Evolutionary conservation across 1,140 invertebrate genomes (phyloP), one percentile per base, ranked within the genome.

Genomic region (Scylla paramamosain): DNA sequence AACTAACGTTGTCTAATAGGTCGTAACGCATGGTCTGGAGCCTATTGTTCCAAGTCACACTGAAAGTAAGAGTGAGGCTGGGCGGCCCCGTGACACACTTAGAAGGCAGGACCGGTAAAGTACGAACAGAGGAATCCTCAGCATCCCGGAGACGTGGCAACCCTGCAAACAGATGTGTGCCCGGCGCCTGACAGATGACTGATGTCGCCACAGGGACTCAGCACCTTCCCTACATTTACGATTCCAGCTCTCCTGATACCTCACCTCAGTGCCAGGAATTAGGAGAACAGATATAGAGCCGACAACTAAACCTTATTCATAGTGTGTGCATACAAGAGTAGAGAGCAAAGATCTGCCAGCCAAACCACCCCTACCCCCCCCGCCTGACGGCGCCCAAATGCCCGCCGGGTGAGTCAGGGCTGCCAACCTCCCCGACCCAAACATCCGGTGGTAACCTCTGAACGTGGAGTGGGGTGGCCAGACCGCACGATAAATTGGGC

Each of bases 151-250:
- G 91, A 95, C 94, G 94, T 95, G 94, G 94, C 94, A 95, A 92
- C 94, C 90, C 91, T 39, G 94, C 94, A 95, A 95, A 95, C 94
- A 95, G 94, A 95, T 95, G 94, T 95, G 94, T 95, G 94, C 94
- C 94, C 91, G 94, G 90, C 94, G 94, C 52, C 94, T 95, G 94
- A 87, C 94, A 95, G 94, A 95, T 95, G 94, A 95, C 90, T 95
- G 94, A 95, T 95, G 94, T 95, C 94, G 90, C 94, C 94, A 92
- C 67, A 29, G 89, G 59, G 52, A 82, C 86, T 45, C 93, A 25
- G 10, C 32, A 67, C 12, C 32, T 39, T 88, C 14, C n/a, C n/a
- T 83, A 92, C 94, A 67, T 86, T 86, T 82, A 84, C 89, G 31
- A 8, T 31, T 67, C 87, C 77, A 31, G 28, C 59, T 32, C 59